Percentiles rank a stretch among this genome's conserved stretches.
Evolutionary conservation across 2,888 invertebrate species (phyloP).

Genomic region (Drosophila multiciliata): DNA sequence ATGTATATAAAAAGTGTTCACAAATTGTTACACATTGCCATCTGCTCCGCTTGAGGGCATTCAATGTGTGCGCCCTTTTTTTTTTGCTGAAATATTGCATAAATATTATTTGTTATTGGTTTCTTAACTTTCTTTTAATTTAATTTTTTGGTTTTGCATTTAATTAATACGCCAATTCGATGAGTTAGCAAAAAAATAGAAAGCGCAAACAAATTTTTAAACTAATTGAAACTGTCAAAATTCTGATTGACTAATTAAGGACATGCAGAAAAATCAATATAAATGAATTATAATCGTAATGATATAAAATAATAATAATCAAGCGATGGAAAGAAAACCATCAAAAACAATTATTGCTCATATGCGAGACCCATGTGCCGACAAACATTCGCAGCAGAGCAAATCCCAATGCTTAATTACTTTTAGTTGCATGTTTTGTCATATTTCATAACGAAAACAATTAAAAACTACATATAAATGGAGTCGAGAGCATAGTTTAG

Average conservation of each 20-base stretch:
- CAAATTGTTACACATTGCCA: slow-evolving; percentile 50
- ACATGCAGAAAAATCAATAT: slow-evolving; percentile 61
- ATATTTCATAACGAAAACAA: slow-evolving; percentile 56
- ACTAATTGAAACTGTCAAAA: slow-evolving; percentile 75
- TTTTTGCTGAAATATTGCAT: slow-evolving; percentile 29
- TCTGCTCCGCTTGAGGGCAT: slow-evolving; percentile 35
- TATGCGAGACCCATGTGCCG: slow-evolving; percentile 26
- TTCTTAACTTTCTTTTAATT: not conserved
- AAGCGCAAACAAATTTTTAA: slow-evolving; percentile 16
- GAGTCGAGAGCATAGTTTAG: slow-evolving; percentile 26
- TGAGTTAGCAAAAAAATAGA: slow-evolving; percentile 52
- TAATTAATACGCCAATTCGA: slow-evolving; percentile 61
- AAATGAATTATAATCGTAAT: slow-evolving; percentile 58
- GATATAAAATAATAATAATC: slow-evolving; percentile 26
- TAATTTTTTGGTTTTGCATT: slow-evolving; percentile 9
- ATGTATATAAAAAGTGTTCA: slow-evolving; percentile 37
- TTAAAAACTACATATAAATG: slow-evolving; percentile 38
- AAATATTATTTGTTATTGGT: slow-evolving; percentile 15
- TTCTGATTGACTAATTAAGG: slow-evolving; percentile 63
- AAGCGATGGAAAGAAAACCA: slow-evolving; percentile 31
- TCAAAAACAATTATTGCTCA: slow-evolving; percentile 50
- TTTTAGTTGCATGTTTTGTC: slow-evolving; percentile 60
- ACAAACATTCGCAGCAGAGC: slow-evolving; percentile 29
- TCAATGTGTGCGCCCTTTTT: slow-evolving; percentile 20
- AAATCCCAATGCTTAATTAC: slow-evolving; percentile 59